Conservation (phyloP, 1,140 invertebrate species). For the Alviniconcha marisindica region DNA sequence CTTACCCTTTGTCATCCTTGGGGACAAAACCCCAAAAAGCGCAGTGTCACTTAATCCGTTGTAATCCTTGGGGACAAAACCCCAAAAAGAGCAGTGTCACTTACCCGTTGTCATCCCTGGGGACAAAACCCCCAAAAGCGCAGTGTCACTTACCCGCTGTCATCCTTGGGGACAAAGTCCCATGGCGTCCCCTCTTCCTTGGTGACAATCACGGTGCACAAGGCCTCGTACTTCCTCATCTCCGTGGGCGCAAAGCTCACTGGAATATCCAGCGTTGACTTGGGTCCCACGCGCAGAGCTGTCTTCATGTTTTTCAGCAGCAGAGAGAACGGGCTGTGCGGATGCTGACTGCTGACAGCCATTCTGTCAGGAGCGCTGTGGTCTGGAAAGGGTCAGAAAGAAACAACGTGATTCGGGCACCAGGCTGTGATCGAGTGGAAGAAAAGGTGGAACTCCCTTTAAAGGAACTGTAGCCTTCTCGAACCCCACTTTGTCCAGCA, state of each 20-base stretch:
- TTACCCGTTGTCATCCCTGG: background rate
- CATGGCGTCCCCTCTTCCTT: constrained; percentile 65
- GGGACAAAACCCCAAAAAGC: background rate
- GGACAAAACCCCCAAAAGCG: constrained; percentile 41
- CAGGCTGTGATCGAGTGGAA: too few species aligned
- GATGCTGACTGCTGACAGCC: too few species aligned
- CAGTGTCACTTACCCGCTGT: constrained; percentile 18
- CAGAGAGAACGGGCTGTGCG: constrained; percentile 72
- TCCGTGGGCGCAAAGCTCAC: constrained; percentile 74
- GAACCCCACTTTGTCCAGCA: too few species aligned
- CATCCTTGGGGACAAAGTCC: constrained; percentile 40
- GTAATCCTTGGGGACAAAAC: background rate
- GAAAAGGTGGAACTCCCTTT: too few species aligned
- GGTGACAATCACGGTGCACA: constrained; percentile 66
- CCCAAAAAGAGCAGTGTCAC: background rate
- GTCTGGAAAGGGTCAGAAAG: too few species aligned
- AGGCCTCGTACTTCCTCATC: constrained; percentile 70
- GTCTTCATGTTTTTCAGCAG: constrained; percentile 67
- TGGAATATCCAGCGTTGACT: constrained; percentile 74
- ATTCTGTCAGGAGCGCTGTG: too few species aligned
- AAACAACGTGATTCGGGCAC: too few species aligned
- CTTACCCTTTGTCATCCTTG: constrained; percentile 11
- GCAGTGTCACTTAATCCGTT: constrained; percentile 4
- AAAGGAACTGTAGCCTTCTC: too few species aligned
- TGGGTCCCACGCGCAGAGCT: constrained; percentile 69